These are phyloP conservation scores for Hyperoplus immaculatus DNA, from an alignment of 2,797 vertebrate genomes.

Conservation along the genomic window DNA sequence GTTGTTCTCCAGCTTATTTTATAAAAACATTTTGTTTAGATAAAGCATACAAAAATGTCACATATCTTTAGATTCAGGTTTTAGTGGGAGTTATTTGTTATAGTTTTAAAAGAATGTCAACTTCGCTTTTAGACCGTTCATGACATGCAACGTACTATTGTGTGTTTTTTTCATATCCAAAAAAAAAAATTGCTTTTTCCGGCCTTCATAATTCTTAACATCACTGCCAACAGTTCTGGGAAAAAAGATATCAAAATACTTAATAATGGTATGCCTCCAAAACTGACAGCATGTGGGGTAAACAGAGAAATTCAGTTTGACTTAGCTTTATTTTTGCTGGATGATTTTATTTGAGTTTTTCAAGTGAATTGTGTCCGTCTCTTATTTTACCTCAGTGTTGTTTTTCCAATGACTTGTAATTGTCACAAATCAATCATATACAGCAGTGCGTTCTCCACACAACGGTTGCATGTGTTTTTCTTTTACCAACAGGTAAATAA, in stretches of 20 bases:
- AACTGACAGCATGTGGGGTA: conserved; percentile 39
- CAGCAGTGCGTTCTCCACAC: conserved; percentile 29
- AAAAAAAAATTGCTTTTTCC: conserved; percentile 22
- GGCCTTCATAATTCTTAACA: conserved; percentile 23
- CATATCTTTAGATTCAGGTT: conserved; percentile 6
- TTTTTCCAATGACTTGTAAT: conserved; percentile 44
- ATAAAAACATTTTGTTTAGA: conserved; percentile 27
- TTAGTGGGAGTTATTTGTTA: conserved; percentile 24
- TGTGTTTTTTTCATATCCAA: conserved; percentile 36
- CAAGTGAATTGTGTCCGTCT: conserved; percentile 34
- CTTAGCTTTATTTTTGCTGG: conserved; percentile 20
- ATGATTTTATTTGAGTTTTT: conserved; percentile 41
- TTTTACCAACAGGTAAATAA: conserved; percentile 52
- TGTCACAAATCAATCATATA: conserved; percentile 42
- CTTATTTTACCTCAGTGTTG: conserved; percentile 24
- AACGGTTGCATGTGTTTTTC: conserved; percentile 41
- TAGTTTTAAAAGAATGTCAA: conserved; percentile 29
- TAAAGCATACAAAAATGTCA: conserved; percentile 29
- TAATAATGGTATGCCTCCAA: conserved; percentile 38
- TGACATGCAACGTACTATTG: conserved; percentile 38
- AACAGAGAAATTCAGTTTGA: conserved; percentile 5
- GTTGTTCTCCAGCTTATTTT: conserved; percentile 24
- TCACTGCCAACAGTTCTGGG: conserved; percentile 34
- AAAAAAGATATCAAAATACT: conserved; percentile 8
- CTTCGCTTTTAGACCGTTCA: conserved; percentile 17